Conservation (phyloP, 2,888 invertebrate species). For the Hoplodrina blanda region DNA sequence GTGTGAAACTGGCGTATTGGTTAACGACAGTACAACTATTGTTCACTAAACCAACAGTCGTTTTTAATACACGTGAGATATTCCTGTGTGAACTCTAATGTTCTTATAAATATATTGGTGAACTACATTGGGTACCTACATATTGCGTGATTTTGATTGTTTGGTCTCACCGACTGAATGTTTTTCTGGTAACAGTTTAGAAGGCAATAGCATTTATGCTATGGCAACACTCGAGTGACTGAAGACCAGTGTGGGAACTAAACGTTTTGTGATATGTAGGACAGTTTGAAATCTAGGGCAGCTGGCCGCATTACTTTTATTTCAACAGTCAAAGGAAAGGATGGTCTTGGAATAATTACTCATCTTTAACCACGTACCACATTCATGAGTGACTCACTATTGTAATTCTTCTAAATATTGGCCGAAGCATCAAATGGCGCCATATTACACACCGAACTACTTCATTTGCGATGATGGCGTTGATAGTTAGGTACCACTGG, state of each 20-base stretch:
- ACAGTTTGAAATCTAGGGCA: conserved; percentile 30
- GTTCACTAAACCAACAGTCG: conserved; percentile 43
- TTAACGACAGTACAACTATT: conserved; percentile 48
- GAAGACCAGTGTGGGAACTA: conserved; percentile 32
- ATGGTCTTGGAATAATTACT: not conserved
- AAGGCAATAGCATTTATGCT: conserved; percentile 23
- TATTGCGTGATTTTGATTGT: conserved; percentile 41
- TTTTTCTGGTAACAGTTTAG: conserved; percentile 21
- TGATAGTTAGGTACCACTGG: not conserved
- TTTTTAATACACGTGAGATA: conserved; percentile 50
- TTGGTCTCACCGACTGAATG: conserved; percentile 20
- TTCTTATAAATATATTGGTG: conserved; percentile 31
- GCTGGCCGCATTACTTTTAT: not conserved
- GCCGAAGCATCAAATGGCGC: not conserved
- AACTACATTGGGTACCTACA: conserved; percentile 11
- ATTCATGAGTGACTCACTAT: conserved; percentile 6
- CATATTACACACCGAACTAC: not conserved
- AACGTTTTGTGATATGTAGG: conserved; percentile 24
- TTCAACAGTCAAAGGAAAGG: conserved; percentile 1
- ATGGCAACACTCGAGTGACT: conserved; percentile 5
- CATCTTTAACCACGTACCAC: not conserved
- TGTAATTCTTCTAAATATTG: not conserved
- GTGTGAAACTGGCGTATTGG: conserved; percentile 60
- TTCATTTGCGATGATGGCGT: conserved; percentile 10
- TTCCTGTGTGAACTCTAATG: conserved; percentile 42